Evolutionary conservation across 1,140 invertebrate genomes (phyloP).

Genomic region (Ceratitis capitata): DNA sequence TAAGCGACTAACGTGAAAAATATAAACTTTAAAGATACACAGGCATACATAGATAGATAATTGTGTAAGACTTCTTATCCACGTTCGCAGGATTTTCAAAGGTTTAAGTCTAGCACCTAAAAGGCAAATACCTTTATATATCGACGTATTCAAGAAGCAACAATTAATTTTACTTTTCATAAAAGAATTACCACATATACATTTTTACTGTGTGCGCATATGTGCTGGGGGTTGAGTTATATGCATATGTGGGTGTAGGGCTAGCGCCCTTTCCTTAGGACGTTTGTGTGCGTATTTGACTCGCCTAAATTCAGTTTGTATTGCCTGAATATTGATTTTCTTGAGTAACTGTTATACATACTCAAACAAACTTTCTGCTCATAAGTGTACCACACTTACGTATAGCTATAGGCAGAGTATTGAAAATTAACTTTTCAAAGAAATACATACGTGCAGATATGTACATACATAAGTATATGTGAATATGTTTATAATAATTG

Average conservation of each 20-base stretch:
- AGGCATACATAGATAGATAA: too few species aligned
- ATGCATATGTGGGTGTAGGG: not conserved
- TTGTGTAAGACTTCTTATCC: not conserved
- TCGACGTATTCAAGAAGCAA: not conserved
- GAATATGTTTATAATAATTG: not conserved
- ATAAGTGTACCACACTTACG: not conserved
- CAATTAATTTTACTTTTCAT: constrained; percentile 26
- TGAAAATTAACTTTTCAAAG: not conserved
- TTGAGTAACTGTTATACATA: constrained; percentile 37
- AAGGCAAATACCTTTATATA: not conserved
- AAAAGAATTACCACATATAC: not conserved
- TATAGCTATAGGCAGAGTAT: not conserved
- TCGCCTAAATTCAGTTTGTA: constrained; percentile 27
- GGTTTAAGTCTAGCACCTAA: not conserved
- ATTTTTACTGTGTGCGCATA: not conserved
- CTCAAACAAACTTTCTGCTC: not conserved
- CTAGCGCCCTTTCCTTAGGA: not conserved
- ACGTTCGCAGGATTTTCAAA: not conserved
- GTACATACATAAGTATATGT: not conserved
- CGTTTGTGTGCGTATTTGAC: not conserved
- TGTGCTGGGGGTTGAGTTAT: not conserved
- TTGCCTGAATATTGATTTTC: constrained; percentile 38
- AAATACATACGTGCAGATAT: not conserved
- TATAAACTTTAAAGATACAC: not conserved
- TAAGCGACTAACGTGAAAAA: too few species aligned